Conservation (phyloP, 2,888 invertebrate genomes). For the Zootermopsis nevadensis region DNA sequence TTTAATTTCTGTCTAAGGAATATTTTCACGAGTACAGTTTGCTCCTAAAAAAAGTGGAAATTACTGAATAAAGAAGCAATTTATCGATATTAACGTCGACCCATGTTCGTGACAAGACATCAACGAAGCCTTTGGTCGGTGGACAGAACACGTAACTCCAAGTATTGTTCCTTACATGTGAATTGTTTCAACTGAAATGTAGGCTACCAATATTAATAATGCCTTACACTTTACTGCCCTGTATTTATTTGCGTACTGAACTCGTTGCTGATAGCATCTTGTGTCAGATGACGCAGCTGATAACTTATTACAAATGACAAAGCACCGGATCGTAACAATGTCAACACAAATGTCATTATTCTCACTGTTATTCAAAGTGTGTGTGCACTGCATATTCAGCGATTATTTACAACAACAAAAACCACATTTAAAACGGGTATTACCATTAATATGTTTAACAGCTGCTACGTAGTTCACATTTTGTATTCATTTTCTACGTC, state of each 20-base stretch:
- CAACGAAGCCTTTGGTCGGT: neutral
- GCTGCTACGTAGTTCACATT: neutral
- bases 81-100: neutral
- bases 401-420: slow-evolving; percentile 25
- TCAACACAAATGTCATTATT: slow-evolving; percentile 52
- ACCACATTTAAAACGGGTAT: slow-evolving; percentile 42
- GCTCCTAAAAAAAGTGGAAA: too few species aligned
- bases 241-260: too few species aligned
- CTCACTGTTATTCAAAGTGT: too few species aligned
- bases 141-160: neutral
- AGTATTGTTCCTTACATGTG: neutral
- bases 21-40: too few species aligned
- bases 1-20: too few species aligned
- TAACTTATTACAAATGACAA: neutral
- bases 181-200: neutral
- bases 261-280: neutral
- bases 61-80: neutral
- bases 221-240: neutral
- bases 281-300: neutral
- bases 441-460: slow-evolving; percentile 30
- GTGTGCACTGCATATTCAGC: slow-evolving; percentile 28
- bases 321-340: neutral
- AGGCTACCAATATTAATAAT: neutral
- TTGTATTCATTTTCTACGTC: neutral
- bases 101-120: neutral